A percentile compares a stretch with the other conserved stretches of the same genome.
These are phyloP conservation scores for Varanus komodoensis DNA, from an alignment of 2,113 vertebrate genomes.

Conservation along the genomic window DNA sequence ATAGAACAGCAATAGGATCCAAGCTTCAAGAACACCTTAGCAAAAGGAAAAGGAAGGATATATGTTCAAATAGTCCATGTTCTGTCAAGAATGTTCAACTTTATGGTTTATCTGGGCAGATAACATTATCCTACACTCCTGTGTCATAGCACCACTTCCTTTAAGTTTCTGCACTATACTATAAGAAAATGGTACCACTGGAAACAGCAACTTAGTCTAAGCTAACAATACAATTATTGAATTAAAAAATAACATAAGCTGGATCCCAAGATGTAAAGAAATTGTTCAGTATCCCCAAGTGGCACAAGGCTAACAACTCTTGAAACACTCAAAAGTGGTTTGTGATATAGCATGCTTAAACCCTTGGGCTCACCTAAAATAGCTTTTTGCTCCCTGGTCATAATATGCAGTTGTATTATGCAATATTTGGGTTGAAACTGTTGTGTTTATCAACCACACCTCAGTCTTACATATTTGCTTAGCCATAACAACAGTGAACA, in stretches of 20 bases:
- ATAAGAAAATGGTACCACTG: neutral
- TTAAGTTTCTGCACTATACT: neutral
- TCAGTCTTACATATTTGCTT: neutral
- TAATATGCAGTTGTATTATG: neutral
- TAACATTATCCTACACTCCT: neutral
- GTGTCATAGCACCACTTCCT: neutral
- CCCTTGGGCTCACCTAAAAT: neutral
- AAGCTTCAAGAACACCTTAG: neutral
- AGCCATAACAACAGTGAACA: neutral
- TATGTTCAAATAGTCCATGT: neutral
- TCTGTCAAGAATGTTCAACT: neutral
- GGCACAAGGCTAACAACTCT: too few relatives aligned
- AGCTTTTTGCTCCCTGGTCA: neutral
- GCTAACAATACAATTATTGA: neutral
- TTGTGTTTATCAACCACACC: neutral
- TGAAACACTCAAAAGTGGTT: neutral
- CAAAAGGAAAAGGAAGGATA: neutral
- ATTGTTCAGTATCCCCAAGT: neutral
- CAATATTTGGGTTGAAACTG: neutral
- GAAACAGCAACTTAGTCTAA: neutral
- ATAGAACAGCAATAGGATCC: neutral
- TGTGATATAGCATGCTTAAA: neutral
- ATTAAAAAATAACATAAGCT: neutral
- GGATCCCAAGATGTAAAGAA: neutral
- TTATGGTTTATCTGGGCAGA: neutral